Conservation (phyloP, 2,113 vertebrate genomes). For the Taurulus bubalis region DNA sequence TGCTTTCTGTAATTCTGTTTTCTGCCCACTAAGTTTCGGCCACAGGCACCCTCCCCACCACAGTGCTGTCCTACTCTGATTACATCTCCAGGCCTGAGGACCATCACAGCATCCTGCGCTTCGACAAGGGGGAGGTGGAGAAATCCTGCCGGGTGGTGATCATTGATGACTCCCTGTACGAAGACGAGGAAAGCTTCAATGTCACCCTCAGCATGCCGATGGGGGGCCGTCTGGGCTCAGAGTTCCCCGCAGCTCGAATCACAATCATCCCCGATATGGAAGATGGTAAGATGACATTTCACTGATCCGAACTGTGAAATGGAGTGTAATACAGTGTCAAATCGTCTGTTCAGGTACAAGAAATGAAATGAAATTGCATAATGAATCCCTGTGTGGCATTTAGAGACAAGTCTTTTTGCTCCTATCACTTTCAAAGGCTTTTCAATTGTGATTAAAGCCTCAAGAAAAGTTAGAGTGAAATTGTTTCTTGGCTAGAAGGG, state of each 20-base stretch:
- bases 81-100: conserved; percentile 96
- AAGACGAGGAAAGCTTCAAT: conserved; percentile 91
- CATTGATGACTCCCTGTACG: conserved; percentile 95
- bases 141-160: conserved; percentile 89
- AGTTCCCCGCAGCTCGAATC: conserved; percentile 85
- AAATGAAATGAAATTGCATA: conserved; percentile 19
- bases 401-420: conserved; percentile 1
- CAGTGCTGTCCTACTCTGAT: conserved; percentile 95
- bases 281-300: conserved; percentile 86
- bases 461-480: conserved; percentile 4
- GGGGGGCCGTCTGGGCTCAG: conserved; percentile 89
- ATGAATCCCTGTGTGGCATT: conserved; percentile 1
- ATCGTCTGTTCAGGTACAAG: not conserved
- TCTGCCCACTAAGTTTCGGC: conserved; percentile 85
- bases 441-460: conserved; percentile 18
- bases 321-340: conserved; percentile 17
- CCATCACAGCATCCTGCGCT: conserved; percentile 92
- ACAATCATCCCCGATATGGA: conserved; percentile 90
- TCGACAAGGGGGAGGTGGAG: conserved; percentile 90
- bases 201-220: conserved; percentile 93
- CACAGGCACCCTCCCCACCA: conserved; percentile 89
- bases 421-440: not conserved
- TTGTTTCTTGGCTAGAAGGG: not conserved
- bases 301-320: conserved; percentile 22
- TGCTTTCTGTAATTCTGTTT: conserved; percentile 13